A percentile compares a stretch with the other conserved stretches of the same genome.
These are phyloP conservation scores for Agrotis segetum DNA, from an alignment of 2,888 invertebrate genomes.

Conservation along the genomic window DNA sequence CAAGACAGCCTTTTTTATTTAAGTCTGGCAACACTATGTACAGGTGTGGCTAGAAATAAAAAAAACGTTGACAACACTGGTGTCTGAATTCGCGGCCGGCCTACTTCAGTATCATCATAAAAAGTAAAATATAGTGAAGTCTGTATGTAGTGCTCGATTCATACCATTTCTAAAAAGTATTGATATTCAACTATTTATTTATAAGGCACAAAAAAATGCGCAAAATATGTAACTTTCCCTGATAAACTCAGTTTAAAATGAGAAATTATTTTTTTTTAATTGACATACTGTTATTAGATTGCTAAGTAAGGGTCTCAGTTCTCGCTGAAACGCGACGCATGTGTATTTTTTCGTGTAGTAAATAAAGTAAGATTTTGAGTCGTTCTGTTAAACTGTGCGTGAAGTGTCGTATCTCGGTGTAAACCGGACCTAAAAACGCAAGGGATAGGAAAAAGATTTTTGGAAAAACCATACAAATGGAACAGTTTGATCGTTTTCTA, in stretches of 20 bases:
- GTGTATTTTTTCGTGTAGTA: too few relatives aligned
- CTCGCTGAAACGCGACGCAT: too few relatives aligned
- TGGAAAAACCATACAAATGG: too few relatives aligned
- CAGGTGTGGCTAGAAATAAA: constrained; percentile 8
- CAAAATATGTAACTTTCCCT: background rate
- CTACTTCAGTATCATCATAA: constrained; percentile 39
- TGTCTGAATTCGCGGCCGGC: constrained; percentile 58
- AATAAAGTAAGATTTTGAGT: too few relatives aligned
- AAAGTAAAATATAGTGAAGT: constrained; percentile 47
- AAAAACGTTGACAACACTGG: constrained; percentile 30
- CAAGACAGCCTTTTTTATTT: background rate
- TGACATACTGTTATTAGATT: too few relatives aligned
- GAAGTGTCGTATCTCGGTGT: too few relatives aligned
- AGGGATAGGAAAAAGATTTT: too few relatives aligned
- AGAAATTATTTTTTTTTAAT: background rate
- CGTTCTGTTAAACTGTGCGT: too few relatives aligned
- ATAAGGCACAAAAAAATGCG: background rate
- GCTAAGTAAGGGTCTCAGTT: too few relatives aligned
- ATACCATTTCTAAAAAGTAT: constrained; percentile 37
- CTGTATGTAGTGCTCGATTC: constrained; percentile 49
- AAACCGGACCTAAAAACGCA: too few relatives aligned
- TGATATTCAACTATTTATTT: constrained; percentile 37
- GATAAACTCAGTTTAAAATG: background rate
- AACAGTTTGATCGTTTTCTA: too few relatives aligned
- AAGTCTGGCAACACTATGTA: constrained; percentile 20